Base-by-base conservation (phyloP, 2,797 vertebrate species). In the Platalea minor region DNA sequence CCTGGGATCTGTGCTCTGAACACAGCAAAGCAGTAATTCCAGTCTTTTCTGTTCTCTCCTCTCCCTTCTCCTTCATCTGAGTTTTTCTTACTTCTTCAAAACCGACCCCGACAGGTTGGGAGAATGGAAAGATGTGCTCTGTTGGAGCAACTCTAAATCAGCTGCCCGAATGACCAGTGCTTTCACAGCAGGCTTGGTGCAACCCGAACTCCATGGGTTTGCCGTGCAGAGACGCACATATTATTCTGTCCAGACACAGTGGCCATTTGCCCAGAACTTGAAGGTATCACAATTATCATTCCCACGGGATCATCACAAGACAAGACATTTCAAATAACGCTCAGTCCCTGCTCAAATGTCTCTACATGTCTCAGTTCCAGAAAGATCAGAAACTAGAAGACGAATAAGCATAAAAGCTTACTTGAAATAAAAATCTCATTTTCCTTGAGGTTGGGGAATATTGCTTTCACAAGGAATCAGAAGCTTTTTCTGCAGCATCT, bases 11-110 rank as follows among this genome's bases (percentile, higher is more conserved):
- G 17, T 82, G 46, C 31, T 59, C 31, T 88, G 37, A 88, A 50
- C 20, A 23, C 16, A 82, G 33, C 12, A 61, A 45, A 72, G 25
- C 3, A 2, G 19, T 65, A 80, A 76, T 88, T 87, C 29, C 24
- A 89, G 17, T 10, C 33, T 89, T 29, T 70, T 50, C 56, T 84
- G 21, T 64, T 78, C 46, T 57, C 12, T 77, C 10, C 6, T 4
- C 13, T 82, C 26, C 45, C 35, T 94, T 64, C 9, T 80, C 17
- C 53, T 91, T 84, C 53, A 73, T 65, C 20, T 65, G 61, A 46
- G 13, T 57, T 87, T 91, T 91, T 43, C 43, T 67, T 85, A 43
- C 41, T 73, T 91, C 16, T 74, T 90, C 35, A 80, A 60, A 86
- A 67, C 5, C 0, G 3, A 5, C 37, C 41, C 21, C 2, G 5